phyloP scores from a whole-genome alignment of 1,140 invertebrate species.

The Drosophila obscura region DNA sequence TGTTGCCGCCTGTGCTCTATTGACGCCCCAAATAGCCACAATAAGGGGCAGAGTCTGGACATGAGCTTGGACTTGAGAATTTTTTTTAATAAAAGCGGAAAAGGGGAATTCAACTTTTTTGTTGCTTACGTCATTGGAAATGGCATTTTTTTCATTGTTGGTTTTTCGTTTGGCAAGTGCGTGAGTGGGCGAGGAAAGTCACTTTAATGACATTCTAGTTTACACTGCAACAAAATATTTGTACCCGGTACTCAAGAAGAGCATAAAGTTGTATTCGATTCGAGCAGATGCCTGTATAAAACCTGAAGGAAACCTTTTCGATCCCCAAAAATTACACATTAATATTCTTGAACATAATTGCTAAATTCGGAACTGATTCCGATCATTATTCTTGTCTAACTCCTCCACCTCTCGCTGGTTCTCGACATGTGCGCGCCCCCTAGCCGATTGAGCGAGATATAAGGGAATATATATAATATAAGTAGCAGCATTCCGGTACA shows the following conservation, averaged over 20 bases:
- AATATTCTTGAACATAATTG: background rate
- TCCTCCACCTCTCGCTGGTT: no score
- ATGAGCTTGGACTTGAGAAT: background rate
- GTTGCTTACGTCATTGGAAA: slow-evolving; percentile 63
- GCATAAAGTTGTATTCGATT: no score
- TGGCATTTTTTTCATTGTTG: slow-evolving; percentile 17
- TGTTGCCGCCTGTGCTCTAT: slow-evolving; percentile 66
- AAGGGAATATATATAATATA: no score
- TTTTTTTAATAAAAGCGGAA: slow-evolving; percentile 36
- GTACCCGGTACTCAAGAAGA: no score
- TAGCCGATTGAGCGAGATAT: no score
- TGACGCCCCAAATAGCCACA: slow-evolving; percentile 38
- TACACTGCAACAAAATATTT: slow-evolving; percentile 4
- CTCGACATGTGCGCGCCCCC: no score
- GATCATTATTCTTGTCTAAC: no score
- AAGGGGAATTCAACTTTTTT: slow-evolving; percentile 41
- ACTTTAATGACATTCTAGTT: slow-evolving; percentile 53
- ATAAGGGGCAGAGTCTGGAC: background rate
- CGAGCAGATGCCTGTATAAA: no score
- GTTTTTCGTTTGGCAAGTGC: slow-evolving; percentile 32
- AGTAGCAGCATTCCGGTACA: no score
- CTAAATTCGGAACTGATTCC: background rate
- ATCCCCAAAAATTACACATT: no score
- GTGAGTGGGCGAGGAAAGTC: slow-evolving; percentile 27
- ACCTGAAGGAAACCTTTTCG: no score